Base-by-base conservation (phyloP, 2,797 vertebrate genomes). In the Dryobates pubescens region DNA sequence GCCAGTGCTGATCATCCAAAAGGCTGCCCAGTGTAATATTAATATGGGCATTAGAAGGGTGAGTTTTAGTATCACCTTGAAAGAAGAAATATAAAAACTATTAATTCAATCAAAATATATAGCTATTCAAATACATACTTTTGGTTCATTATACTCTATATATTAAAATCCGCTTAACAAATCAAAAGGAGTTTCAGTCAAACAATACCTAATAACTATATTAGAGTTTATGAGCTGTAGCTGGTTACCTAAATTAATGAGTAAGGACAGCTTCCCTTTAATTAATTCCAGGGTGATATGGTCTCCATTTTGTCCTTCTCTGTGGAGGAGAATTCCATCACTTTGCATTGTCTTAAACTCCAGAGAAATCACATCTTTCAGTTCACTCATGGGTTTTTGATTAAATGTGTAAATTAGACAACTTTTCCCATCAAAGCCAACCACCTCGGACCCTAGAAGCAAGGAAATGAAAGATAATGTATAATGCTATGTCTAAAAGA, bases 1-100 rank as follows among this genome's bases (percentile, higher is more conserved):
- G 99, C 99, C 99, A 99, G 72, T 99, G 99, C 23, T 99, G 98
- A 94, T 99, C 98, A 30, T 99, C 99, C 78, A 99, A 97, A 92
- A 99, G 97, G 95, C 98, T 99, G 92, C 99, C 98, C 92, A 99
- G 92, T 6, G 97, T 98, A 89, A 98, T 97, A 18, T 93, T 94
- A 81, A 97, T 92, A 85, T 94, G 97, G 59, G 94, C 90, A 87
- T 97, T 97, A 9, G 97, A 74, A 57, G 97, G 96, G 32, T 96
- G 70, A 69, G 89, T 93, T 89, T 96, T 96, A 83, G 92, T 87
- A 82, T 96, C 97, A 94, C 97, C 97, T 98, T 94, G 84, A 97
- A 87, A 93, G 79, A 92, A 95, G 74, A 96, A 94, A 92, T 86
- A 95, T 84, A 82, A 93, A 92, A 91, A 83, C 24, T 71, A 58